phyloP scores from a whole-genome alignment of 2,797 vertebrate species.

The Danio albolineatus region DNA sequence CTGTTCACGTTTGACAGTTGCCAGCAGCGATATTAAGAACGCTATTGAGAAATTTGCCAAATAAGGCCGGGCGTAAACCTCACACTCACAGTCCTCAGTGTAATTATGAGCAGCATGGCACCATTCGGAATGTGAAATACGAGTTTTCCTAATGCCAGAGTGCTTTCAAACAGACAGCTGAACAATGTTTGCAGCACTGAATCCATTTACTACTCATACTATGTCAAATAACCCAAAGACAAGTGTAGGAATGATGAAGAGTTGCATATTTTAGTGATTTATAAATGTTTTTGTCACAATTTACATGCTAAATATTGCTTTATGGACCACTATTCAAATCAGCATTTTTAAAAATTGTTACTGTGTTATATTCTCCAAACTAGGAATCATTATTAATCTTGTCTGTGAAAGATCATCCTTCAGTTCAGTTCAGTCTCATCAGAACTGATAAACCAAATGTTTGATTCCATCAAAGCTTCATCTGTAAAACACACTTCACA shows the following conservation, averaged over 20 bases:
- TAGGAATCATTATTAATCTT: background rate
- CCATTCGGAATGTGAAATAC: slow-evolving; percentile 34
- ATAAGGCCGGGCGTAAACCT: slow-evolving; percentile 37
- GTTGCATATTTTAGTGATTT: background rate
- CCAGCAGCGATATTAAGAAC: slow-evolving; percentile 25
- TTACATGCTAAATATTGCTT: background rate
- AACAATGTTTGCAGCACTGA: slow-evolving; percentile 20
- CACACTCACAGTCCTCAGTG: slow-evolving; percentile 23
- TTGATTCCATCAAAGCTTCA: no score
- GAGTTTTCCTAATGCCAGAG: slow-evolving; percentile 25
- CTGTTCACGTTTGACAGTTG: slow-evolving; percentile 33
- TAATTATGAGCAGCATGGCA: slow-evolving; percentile 42
- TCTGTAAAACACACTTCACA: no score
- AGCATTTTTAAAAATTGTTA: background rate
- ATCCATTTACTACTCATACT: background rate
- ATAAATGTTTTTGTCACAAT: no score
- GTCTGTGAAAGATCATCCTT: background rate
- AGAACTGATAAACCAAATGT: background rate
- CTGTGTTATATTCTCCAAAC: background rate
- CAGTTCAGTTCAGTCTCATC: background rate
- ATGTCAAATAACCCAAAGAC: background rate
- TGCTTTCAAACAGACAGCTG: slow-evolving; percentile 31
- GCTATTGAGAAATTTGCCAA: slow-evolving; percentile 31
- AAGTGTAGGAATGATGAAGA: slow-evolving; percentile 11
- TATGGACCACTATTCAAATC: background rate